Evolutionary conservation across 2,888 invertebrate genomes (phyloP), one percentile per base, ranked within the genome.

Genomic region (Brachyptera putata): DNA sequence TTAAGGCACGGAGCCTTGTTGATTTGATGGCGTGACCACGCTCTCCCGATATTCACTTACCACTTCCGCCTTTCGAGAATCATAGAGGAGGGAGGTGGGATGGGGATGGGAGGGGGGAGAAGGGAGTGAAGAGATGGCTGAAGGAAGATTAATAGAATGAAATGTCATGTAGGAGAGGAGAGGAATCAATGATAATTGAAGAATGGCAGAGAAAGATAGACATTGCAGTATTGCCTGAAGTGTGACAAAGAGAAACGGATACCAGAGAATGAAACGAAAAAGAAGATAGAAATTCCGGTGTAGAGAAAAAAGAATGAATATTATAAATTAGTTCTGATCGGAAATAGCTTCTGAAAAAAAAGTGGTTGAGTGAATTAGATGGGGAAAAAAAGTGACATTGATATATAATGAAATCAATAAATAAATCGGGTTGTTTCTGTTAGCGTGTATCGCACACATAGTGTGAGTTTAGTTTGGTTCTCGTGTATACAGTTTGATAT

Each of bases 21-120:
- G 46, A 46, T 46, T 50, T 22, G n/a, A 11, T 53, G 53, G 22
- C 53, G 53, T 53, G 34, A 30, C 53, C 34, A 34, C 36, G 34
- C 34, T 43, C n/a, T n/a, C n/a, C 55, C 60, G 25, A 57, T 61
- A 61, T 61, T 61, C 60, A 61, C 60, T 61, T 61, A 61, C 57
- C 39, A 49, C 56, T 37, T 61, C 60, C 49, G 60, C 50, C 49
- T 22, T 26, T 13, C 26, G 30, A 16, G 26, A 22, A 25, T 22
- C 30, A 43, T 11, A 11, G 25, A n/a, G 26, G 30, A n/a, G 30
- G n/a, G 48, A 13, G 49, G 11, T 21, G 5, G 50, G 21, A 14
- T 7, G 53, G 1, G 36, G 4, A 53, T 36, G 36, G 34, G 18
- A n/a, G 16, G 18, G 53, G 36, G 53, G 22, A 36, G 30, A 53